Base-by-base conservation (phyloP, 2,888 invertebrate species). In the Agrotis exclamationis region DNA sequence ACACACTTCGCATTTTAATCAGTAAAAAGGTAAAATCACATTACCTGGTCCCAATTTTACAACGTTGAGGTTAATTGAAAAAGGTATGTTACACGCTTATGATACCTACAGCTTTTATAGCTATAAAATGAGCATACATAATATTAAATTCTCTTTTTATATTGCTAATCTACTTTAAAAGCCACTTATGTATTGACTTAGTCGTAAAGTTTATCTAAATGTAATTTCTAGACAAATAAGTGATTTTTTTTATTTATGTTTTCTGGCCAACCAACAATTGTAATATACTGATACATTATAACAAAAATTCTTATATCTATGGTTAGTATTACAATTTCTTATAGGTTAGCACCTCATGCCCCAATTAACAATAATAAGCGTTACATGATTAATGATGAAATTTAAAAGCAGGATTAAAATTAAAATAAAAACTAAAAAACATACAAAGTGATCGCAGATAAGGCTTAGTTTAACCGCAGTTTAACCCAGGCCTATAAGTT, bases 21-120 rank as follows among this genome's bases (percentile, higher is more conserved):
- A 73, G 74, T 70, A 80, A 87, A 84, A 86, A 82, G 70, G 70
- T 79, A 84, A 87, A 85, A 87, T 78, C 71, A 63, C 76, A 51
- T 63, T 67, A 74, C 71, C 39, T 54, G 64, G 67, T 57, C 72
- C 66, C 54, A 64, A 80, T 85, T 79, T 70, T 60, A 80, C 54
- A 74, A 56, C 60, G 70, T 57, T 16, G 48, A 72, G 65, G 66
- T 82, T 84, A 87, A 86, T 88, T 82, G 76, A 82, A 87, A 85
- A 71, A 62, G 73, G 16, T 22, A n/a, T 79, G 82, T 84, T 75
- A 83, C 66, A 70, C 24, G 54, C 47, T 70, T 70, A 67, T 79
- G 80, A 82, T 79, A n/a, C n/a, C n/a, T n/a, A 80, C 63, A 70
- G 74, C 74, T 72, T 76, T 60, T 70, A n/a, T 56, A 65, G 58